phyloP scores from a whole-genome alignment of 2,888 invertebrate genomes.

The Syritta pipiens region DNA sequence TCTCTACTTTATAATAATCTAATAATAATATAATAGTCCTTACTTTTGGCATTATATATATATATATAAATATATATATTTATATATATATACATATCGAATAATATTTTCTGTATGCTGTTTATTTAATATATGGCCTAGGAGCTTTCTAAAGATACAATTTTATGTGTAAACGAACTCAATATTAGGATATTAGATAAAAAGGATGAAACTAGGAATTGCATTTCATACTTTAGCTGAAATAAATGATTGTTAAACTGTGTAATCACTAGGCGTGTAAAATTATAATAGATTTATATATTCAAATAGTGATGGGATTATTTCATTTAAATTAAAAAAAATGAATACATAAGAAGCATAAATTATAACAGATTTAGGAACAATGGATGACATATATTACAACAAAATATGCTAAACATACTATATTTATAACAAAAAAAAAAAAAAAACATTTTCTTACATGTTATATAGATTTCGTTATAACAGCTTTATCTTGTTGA shows the following conservation, averaged over 20 bases:
- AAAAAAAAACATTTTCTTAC: conserved; percentile 48
- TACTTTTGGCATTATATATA: no score
- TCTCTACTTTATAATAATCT: no score
- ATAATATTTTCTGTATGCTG: conserved; percentile 33
- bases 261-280: conserved; percentile 43
- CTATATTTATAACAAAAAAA: conserved; percentile 22
- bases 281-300: conserved; percentile 26
- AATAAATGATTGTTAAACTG: conserved; percentile 28
- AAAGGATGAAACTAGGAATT: conserved; percentile 27
- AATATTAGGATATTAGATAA: conserved; percentile 25
- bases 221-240: conserved; percentile 36
- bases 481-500: conserved; percentile 30
- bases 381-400: conserved; percentile 8
- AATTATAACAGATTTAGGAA: no score
- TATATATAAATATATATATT: no score
- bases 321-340: no score
- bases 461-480: conserved; percentile 43
- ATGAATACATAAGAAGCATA: no score
- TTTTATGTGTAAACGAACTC: no score
- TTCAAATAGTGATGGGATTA: conserved; percentile 24
- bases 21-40: no score
- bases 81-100: no score
- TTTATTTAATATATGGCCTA: conserved; percentile 28
- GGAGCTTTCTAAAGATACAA: conserved; percentile 1
- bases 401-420: conserved; percentile 4